Conservation (phyloP, 2,797 vertebrate species). For the Cyprinodon diabolis region DNA sequence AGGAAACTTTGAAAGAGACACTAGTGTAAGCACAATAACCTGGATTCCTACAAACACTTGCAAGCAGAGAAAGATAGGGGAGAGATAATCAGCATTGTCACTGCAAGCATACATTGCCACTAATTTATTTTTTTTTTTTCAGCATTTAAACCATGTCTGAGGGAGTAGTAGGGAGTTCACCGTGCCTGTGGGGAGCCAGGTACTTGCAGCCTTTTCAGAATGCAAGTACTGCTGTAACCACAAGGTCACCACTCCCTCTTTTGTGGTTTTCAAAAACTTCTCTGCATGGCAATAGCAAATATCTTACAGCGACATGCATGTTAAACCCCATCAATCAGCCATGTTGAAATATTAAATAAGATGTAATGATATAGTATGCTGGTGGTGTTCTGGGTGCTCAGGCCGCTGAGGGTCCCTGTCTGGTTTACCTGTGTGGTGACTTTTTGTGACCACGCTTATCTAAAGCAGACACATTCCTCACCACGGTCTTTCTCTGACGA, state of each 20-base stretch:
- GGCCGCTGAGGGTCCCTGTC: conserved; percentile 55
- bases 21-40: conserved; percentile 56
- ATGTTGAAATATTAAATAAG: conserved; percentile 63
- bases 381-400: conserved; percentile 67
- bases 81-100: not conserved
- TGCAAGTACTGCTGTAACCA: no score
- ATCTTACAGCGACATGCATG: conserved; percentile 40
- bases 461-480: conserved; percentile 66
- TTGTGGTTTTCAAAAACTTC: conserved; percentile 31
- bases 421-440: conserved; percentile 52
- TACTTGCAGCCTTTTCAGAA: no score
- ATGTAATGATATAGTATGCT: conserved; percentile 63
- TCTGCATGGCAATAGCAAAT: conserved; percentile 50
- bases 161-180: no score
- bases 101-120: no score
- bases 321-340: conserved; percentile 55
- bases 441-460: conserved; percentile 58
- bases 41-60: conserved; percentile 54
- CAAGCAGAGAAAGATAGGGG: conserved; percentile 39
- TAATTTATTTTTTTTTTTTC: no score
- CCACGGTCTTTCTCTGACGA: conserved; percentile 67
- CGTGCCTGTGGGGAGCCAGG: no score
- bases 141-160: no score
- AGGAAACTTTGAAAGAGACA: conserved; percentile 54
- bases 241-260: no score